Base-by-base conservation (phyloP, 2,113 vertebrate species). In the Taurulus bubalis region DNA sequence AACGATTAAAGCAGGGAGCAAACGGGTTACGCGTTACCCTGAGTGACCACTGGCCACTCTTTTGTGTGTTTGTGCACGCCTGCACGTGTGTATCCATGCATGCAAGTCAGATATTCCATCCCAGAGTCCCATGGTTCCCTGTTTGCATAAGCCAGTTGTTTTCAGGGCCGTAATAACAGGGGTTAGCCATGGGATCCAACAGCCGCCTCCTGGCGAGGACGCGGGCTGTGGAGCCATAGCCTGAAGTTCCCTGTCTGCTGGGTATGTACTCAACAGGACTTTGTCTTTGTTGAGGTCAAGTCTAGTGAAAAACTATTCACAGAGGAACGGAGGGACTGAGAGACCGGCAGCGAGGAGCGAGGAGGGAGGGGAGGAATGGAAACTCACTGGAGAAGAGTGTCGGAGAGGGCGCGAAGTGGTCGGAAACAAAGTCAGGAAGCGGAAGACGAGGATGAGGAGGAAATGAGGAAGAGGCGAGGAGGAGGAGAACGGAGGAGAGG, bases 301-400 rank as follows among this genome's bases (percentile, higher is more conserved):
- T 91, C 90, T 88, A 86, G 84, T 88, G 91, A 91, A 90, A 90
- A 86, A 72, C 83, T 84, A 86, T 90, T 87, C 83, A 92, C 63
- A 80, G n/a, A n/a, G n/a, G n/a, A n/a, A n/a, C n/a, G n/a, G n/a
- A n/a, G n/a, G n/a, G n/a, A n/a, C 55, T 40, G 60, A n/a, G 63
- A 66, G 58, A 72, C 45, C 34, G 36, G 16, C 30, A 47, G 62
- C 59, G 20, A n/a, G 59, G 64, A 47, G 22, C n/a, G 62, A 45
- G 4, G 40, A 42, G 40, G 40, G 14, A 59, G 75, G 49, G 56
- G 45, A 59, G 51, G 26, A 73, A 26, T 69, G 59, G 36, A 80
- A 77, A 62, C 75, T 47, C n/a, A 80, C 42, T 55, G 20, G 55
- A 63, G n/a, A 60, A 59, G 20, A 49, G 15, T 47, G 36, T 45